These are phyloP conservation scores for Amia ocellicauda DNA, from an alignment of 2,113 vertebrate genomes.

Conservation along the genomic window DNA sequence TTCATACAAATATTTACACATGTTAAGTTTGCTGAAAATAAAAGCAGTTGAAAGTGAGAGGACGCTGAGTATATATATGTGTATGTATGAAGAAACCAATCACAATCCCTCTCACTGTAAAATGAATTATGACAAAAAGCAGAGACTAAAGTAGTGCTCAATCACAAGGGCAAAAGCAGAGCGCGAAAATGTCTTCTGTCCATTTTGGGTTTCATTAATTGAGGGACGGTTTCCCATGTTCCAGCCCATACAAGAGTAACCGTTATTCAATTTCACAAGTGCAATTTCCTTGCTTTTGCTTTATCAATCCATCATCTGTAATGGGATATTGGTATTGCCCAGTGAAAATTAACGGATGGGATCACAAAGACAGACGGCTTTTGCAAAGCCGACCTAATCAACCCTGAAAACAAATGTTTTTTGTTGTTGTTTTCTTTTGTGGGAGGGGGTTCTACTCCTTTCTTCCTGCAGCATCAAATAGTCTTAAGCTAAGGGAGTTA, in stretches of 20 bases:
- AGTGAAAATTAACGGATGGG: not conserved
- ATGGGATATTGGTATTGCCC: not conserved
- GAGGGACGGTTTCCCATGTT: not conserved
- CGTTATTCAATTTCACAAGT: not conserved
- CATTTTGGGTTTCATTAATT: not conserved
- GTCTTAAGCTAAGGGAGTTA: too few relatives aligned
- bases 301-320: slow-evolving; percentile 8
- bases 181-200: not conserved
- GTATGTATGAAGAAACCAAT: too few relatives aligned
- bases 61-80: too few relatives aligned
- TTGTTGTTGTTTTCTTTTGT: not conserved
- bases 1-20: too few relatives aligned
- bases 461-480: too few relatives aligned
- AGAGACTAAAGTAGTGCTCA: not conserved
- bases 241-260: not conserved
- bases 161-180: not conserved
- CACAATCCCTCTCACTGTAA: slow-evolving; percentile 2
- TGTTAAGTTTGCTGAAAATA: too few relatives aligned
- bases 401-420: too few relatives aligned
- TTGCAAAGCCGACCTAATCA: not conserved
- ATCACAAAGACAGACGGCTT: not conserved
- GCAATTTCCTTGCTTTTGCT: not conserved
- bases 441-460: too few relatives aligned
- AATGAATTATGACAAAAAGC: not conserved
- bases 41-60: too few relatives aligned